Base-by-base conservation (phyloP, 2,113 vertebrate genomes). In the Protobothrops mucrosquamatus region DNA sequence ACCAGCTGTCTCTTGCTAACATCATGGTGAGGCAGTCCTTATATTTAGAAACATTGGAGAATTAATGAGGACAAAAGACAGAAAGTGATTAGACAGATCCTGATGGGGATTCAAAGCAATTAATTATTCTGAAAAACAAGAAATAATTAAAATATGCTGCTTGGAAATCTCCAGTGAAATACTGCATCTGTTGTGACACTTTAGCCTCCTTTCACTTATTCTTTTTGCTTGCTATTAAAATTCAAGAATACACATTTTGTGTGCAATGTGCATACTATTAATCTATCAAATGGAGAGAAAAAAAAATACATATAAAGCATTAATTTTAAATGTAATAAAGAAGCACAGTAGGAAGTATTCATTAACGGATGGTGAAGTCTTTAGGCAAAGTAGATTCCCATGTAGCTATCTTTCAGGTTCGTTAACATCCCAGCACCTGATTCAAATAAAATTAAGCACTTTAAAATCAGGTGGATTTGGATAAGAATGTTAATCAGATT, bases 81-180 rank as follows among this genome's bases (percentile, higher is more conserved):
- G 91, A 92, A 64, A 87, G 89, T 94, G 88, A 94, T 94, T 94
- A 92, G 88, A 90, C 91, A 94, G 52, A 87, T 94, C 89, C 93
- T 91, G 89, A 51, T 91, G 46, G 52, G 61, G 29, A 6, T 94
- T 93, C 24, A 93, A 92, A 95, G 91, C 91, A 69, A 57, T 94
- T 92, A 94, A 92, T 92, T 3, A 57, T 93, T 46, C 91, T 22
- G 89, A 81, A 93, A 93, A 57, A 2, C 39, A 93, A 94, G 56
- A 90, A 91, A 91, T 94, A 94, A 94, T 93, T 74, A 93, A 94
- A 89, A 89, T 89, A 91, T 46, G 5, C 15, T 93, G 52, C 59
- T 94, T 92, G 34, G 52, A 94, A 94, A 88, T 61, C 86, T 46
- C 61, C 87, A 88, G 61, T 93, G 92, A 91, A 94, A 94, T 69